Evolutionary conservation across 2,113 vertebrate species (phyloP).

Genomic region (Paradoxurus hermaphroditus): DNA sequence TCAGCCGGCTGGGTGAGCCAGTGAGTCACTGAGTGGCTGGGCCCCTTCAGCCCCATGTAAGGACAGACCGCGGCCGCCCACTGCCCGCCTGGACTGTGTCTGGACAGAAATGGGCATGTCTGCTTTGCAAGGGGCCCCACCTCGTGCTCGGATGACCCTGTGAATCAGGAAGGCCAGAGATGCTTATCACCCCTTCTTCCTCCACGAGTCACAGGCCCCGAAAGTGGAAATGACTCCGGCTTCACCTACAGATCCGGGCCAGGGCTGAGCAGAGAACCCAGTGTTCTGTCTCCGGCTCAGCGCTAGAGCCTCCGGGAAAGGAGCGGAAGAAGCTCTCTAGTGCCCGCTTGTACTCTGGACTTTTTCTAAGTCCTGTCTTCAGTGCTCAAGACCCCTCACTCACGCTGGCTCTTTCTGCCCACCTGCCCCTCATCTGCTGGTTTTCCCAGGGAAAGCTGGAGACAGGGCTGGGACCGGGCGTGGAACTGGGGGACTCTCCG

Average conservation of each 20-base stretch:
- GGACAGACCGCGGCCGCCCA: slow-evolving; percentile 63
- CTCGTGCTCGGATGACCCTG: neutral
- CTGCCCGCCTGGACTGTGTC: slow-evolving; percentile 52
- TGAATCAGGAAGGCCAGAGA: slow-evolving; percentile 38
- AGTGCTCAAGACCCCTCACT: neutral
- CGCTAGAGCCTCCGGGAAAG: neutral
- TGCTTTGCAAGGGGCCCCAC: neutral
- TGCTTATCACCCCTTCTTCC: neutral
- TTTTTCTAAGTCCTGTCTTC: neutral
- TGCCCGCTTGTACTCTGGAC: neutral
- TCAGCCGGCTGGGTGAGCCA: neutral
- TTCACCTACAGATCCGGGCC: neutral
- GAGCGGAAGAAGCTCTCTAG: neutral
- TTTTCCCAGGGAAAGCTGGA: neutral
- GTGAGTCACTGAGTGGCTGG: slow-evolving; percentile 61
- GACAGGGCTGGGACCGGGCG: neutral
- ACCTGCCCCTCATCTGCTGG: neutral
- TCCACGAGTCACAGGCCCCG: neutral
- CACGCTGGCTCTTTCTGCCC: neutral
- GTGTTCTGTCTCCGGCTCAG: neutral
- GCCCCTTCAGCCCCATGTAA: slow-evolving; percentile 54
- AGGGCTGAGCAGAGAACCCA: neutral
- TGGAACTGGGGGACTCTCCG: no score
- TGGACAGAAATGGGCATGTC: slow-evolving; percentile 74
- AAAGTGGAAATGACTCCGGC: neutral